Percentiles rank a stretch among this genome's conserved stretches.
Conservation (phyloP, 2,113 vertebrate species). For the Callocephalon fimbriatum region DNA sequence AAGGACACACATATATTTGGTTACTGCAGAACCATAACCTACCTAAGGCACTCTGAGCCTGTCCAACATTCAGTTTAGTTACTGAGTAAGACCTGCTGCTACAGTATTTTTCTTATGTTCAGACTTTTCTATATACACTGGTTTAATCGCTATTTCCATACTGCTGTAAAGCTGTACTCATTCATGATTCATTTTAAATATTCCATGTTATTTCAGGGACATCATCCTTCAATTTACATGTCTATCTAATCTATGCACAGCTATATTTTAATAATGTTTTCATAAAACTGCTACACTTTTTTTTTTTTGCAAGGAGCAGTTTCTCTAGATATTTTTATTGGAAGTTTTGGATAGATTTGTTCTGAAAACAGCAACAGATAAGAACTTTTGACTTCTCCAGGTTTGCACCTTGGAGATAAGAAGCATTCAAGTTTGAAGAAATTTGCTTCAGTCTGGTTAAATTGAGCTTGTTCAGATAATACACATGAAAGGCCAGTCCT, state of each 20-base stretch:
- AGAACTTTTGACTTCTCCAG: background rate
- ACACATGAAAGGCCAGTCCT: background rate
- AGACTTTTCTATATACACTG: background rate
- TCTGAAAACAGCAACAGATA: background rate
- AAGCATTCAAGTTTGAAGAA: background rate
- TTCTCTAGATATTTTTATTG: background rate
- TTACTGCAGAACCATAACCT: background rate
- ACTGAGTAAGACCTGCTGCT: background rate
- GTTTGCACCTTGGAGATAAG: background rate
- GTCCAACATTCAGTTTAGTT: background rate
- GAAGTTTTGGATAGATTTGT: background rate
- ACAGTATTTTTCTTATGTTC: background rate
- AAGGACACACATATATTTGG: rapidly evolving
- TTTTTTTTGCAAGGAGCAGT: background rate
- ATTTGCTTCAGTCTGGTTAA: background rate
- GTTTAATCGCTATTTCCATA: background rate
- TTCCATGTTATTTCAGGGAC: background rate
- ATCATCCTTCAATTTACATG: background rate
- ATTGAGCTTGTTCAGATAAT: background rate
- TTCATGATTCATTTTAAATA: background rate
- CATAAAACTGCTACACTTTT: background rate
- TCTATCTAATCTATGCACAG: background rate
- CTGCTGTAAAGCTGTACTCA: background rate
- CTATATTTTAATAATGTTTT: background rate
- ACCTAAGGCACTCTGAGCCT: background rate